Percentiles rank a stretch among this genome's conserved stretches.
Conservation (phyloP, 2,888 invertebrate species). For the Cephus pygmeus region DNA sequence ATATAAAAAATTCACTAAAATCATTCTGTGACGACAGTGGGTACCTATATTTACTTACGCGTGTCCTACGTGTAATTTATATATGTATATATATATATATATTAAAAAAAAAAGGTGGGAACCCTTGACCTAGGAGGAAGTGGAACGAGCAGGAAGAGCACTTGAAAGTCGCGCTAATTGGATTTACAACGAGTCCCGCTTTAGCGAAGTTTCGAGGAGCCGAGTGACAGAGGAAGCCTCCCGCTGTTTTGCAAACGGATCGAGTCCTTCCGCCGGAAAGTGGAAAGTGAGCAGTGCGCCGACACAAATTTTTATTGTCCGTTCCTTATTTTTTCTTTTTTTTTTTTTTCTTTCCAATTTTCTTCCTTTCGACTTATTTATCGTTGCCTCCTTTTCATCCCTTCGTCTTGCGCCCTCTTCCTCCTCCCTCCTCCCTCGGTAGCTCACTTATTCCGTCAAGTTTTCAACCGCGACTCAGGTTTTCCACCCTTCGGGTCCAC, state of each 20-base stretch:
- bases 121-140: conserved; percentile 16
- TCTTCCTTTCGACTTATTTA: neutral
- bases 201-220: conserved; percentile 42
- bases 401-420: neutral
- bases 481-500: neutral
- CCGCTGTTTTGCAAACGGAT: conserved; percentile 11
- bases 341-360: neutral
- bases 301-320: neutral
- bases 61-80: neutral
- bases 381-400: neutral
- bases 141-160: conserved; percentile 33
- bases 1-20: neutral
- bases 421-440: neutral
- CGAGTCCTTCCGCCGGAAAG: neutral
- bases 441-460: neutral
- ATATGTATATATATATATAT: neutral
- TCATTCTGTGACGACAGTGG: neutral
- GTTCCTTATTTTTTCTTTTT: no score
- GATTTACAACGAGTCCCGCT: conserved; percentile 53
- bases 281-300: neutral
- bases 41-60: neutral
- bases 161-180: conserved; percentile 57
- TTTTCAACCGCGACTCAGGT: neutral
- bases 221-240: conserved; percentile 24
- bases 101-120: neutral